Evolutionary conservation across 2,113 vertebrate genomes (phyloP).

Genomic region (Macquaria australasica): DNA sequence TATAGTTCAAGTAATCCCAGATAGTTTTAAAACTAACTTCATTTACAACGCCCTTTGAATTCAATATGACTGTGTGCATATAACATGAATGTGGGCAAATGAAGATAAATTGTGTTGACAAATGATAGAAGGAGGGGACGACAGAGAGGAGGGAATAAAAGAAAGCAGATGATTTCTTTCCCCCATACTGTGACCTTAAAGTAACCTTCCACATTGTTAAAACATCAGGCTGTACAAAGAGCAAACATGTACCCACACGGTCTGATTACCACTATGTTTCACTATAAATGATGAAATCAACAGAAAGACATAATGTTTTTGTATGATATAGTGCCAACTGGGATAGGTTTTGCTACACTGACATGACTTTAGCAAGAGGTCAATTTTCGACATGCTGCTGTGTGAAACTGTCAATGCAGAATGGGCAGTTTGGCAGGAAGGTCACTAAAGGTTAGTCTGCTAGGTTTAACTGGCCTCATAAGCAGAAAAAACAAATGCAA

Average conservation of each 20-base stretch:
- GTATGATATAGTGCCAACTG: background rate
- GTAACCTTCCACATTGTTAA: constrained; percentile 14
- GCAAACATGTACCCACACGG: constrained; percentile 23
- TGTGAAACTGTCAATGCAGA: constrained; percentile 50
- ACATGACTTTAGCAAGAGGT: constrained; percentile 39
- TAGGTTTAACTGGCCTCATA: constrained; percentile 11
- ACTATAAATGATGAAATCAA: constrained; percentile 22
- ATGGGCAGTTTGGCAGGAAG: constrained; percentile 30
- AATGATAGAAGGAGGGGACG: background rate
- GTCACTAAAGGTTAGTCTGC: constrained; percentile 49
- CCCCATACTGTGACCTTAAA: constrained; percentile 5
- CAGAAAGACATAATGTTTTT: background rate
- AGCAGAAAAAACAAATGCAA: constrained; percentile 38
- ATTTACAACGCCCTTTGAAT: background rate
- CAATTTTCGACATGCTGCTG: constrained; percentile 34
- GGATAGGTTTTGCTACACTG: constrained; percentile 7
- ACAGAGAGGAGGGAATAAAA: background rate
- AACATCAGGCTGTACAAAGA: constrained; percentile 21
- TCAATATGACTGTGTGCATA: background rate
- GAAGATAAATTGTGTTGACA: background rate
- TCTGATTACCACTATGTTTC: constrained; percentile 4
- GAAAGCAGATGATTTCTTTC: background rate
- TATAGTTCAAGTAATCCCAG: background rate
- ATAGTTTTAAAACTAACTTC: background rate
- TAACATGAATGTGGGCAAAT: background rate